Evolutionary conservation across 2,113 vertebrate genomes (phyloP).

Genomic region (Ahaetulla prasina): DNA sequence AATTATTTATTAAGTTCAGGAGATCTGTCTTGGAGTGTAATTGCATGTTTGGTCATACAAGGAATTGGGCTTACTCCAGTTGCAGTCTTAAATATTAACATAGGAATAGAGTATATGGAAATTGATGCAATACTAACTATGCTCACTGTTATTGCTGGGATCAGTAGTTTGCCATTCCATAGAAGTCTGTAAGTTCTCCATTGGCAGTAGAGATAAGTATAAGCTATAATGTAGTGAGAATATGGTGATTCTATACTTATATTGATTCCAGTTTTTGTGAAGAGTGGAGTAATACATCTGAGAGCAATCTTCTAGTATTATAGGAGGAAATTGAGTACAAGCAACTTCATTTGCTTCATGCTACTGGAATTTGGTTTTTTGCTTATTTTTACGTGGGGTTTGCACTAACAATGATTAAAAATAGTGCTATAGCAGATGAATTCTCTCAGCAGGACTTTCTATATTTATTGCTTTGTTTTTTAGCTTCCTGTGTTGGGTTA

Average conservation of each 20-base stretch:
- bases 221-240: background rate
- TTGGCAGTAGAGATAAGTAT: background rate
- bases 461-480: background rate
- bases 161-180: background rate
- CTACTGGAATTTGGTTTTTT: background rate
- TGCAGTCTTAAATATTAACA: background rate
- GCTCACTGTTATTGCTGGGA: background rate
- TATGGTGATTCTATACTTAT: background rate
- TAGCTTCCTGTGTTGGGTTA: background rate
- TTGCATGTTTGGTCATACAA: background rate
- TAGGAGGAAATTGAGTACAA: background rate
- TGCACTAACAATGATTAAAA: background rate
- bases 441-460: background rate
- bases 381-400: background rate
- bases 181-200: background rate
- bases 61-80: background rate
- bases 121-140: background rate
- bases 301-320: background rate
- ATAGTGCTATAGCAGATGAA: background rate
- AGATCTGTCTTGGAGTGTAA: background rate
- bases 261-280: background rate
- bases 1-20: background rate
- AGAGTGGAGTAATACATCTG: background rate
- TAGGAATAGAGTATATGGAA: background rate
- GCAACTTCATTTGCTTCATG: background rate